Evolutionary conservation across 2,888 invertebrate species (phyloP), one percentile per base, ranked within the genome.

Genomic region (Polia nebulosa): DNA sequence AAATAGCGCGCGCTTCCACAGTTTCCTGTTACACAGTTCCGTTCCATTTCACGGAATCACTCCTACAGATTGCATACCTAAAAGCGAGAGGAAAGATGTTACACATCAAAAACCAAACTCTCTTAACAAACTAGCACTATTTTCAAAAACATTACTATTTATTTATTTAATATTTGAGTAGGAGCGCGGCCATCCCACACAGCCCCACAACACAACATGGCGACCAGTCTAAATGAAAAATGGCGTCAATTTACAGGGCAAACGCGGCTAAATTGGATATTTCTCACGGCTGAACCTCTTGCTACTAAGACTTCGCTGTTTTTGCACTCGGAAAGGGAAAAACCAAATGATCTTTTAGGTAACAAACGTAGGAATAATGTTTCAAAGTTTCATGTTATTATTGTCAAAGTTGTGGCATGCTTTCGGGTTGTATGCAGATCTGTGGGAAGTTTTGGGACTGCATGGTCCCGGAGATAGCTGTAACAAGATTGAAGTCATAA

Each of bases 201-300:
- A 49, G 58, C 87, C 86, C 88, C 85, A 83, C 88, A 84, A 88
- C 82, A 88, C 91, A 92, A 91, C 87, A 91, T 92, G 93, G 93
- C 90, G 83, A 85, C 59, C 74, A 87, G 87, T 87, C 89, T 84
- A 89, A 91, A 92, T 94, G 94, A 95, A 92, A 94, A 93, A 95
- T 94, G 90, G 91, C 92, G 90, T 87, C 94, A 92, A 95, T 95
- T 95, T 95, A 90, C 88, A 89, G 92, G 91, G 92, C 89, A 93
- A 93, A 92, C 91, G 90, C 91, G 86, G 90, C 91, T 91, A 95
- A 95, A 95, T 94, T 95, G 95, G 94, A 93, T 93, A 93, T 94
- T 94, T 93, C 92, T 93, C 93, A 91, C 91, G 88, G 90, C 91
- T 90, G 87, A 91, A 86, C 87, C 89, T 86, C 60, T 56, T 59